Evolutionary conservation across 1,140 invertebrate genomes (phyloP), one percentile per base, ranked within the genome.

Genomic region (Drosophila miranda): DNA sequence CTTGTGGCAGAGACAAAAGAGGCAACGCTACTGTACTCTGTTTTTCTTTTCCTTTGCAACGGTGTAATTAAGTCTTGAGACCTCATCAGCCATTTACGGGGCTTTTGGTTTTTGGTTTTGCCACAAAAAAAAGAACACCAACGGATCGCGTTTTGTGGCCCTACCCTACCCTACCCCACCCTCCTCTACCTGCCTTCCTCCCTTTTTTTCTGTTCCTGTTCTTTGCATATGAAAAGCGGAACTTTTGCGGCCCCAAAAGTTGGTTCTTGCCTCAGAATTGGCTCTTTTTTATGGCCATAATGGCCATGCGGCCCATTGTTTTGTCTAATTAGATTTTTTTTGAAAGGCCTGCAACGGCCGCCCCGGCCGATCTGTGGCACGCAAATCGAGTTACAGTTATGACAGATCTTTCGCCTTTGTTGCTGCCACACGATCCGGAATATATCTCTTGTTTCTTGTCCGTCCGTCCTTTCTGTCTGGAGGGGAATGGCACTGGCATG

Each of bases 1-100:
- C 19, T 49, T 26, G 19, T 44, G 43, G 48, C 41, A 72, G 53
- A 61, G 49, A 48, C n/a, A 28, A 11, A 46, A 61, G 23, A 34
- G 23, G 48, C 26, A 75, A 86, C 66, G 34, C 34, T 38, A 38
- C 34, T 38, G 3, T 38, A 80, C 73, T 44, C 54, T 61, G 59
- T 68, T 66, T 66, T 61, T 62, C 64, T 66, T 66, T 16, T 16
- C 16, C 16, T 16, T 59, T 61, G 67, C 76, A 86, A 80, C 81
- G 73, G 76, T 80, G 81, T 84, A 84, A 84, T 84, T 84, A 84
- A 84, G 62, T 72, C 11, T 38, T 38, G 11, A 86, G 72, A 77
- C 80, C 72, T 80, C 81, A 80, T 83, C 76, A 86, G 77, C 76
- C 76, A 86, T 83, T 83, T 86, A 83, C 66, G 75, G 80, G 48